These are phyloP conservation scores for Ptychadena robeensis DNA, from an alignment of 2,797 vertebrate genomes.

Conservation along the genomic window DNA sequence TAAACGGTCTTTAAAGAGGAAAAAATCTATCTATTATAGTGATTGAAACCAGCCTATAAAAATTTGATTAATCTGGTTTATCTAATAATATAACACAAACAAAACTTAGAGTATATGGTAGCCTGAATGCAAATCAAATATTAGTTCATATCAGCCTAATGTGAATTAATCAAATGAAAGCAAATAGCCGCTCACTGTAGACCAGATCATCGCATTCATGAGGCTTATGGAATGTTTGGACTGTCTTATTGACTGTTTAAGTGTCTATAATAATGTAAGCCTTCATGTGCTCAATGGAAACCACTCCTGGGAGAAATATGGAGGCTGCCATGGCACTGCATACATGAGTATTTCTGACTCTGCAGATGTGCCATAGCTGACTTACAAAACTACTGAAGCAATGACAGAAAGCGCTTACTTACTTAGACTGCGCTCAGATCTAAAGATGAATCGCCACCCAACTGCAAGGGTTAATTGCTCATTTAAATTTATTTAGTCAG, in stretches of 20 bases:
- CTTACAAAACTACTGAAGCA: neutral
- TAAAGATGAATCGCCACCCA: too few relatives aligned
- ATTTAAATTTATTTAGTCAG: too few relatives aligned
- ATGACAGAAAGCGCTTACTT: too few relatives aligned
- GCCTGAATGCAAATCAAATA: too few relatives aligned
- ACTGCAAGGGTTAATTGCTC: too few relatives aligned
- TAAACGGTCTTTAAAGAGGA: neutral
- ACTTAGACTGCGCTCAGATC: too few relatives aligned
- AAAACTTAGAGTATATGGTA: too few relatives aligned
- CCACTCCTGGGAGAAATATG: neutral
- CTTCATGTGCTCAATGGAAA: neutral
- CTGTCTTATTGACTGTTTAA: too few relatives aligned
- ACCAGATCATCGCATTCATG: neutral
- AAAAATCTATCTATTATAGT: neutral
- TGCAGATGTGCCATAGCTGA: neutral
- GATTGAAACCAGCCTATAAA: neutral
- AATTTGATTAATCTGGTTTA: neutral
- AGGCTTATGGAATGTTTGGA: neutral
- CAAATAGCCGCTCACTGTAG: too few relatives aligned
- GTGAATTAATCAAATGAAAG: too few relatives aligned
- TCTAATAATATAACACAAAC: neutral
- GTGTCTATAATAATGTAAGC: too few relatives aligned
- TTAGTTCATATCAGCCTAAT: too few relatives aligned
- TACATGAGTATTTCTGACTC: neutral
- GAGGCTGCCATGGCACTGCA: neutral